Evolutionary conservation across 1,140 invertebrate species (phyloP), one percentile per base, ranked within the genome.

Genomic region (Choristoneura fumiferana): DNA sequence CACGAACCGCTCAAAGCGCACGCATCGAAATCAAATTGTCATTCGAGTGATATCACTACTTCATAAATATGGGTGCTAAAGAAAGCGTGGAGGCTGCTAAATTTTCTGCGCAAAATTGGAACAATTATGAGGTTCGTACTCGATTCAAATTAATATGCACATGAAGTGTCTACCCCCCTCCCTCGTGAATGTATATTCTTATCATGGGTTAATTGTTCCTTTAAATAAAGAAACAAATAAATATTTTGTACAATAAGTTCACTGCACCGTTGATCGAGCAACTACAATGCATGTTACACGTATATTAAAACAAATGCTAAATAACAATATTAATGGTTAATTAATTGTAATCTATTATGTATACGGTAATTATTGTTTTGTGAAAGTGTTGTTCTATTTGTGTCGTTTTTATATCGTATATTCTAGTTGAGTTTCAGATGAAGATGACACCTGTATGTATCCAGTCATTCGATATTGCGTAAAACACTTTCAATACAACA

Each of bases 21-120:
- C 72, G 67, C 79, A 86, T 85, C 74, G 73, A 79, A 73, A 78
- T 69, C 65, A 76, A 82, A 75, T 86, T 81, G 66, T 81, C 81
- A 85, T 88, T 76, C 71, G 75, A 88, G 84, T 85, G 85, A 83
- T 83, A 75, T 78, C 78, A 83, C 77, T 71, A 78, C 68, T 77
- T 73, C 71, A 76, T 86, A 82, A 84, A 76, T 83, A 92, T 94
- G 93, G 93, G 93, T 90, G 93, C 92, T 81, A 94, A 94, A 91
- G 92, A 93, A 80, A 94, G 93, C 90, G 93, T 93, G 78, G 93
- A 94, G 87, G 91, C 91, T 78, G 92, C 92, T 84, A 93, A 93
- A 92, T 92, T 93, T 90, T 93, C 93, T 89, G 90, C 92, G 86
- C 92, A 93, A 91, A 92, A 92, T 90, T 94, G 93, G 93, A 93